Base-by-base conservation (phyloP, 2,113 vertebrate species). In the Genyomyrus donnyi region DNA sequence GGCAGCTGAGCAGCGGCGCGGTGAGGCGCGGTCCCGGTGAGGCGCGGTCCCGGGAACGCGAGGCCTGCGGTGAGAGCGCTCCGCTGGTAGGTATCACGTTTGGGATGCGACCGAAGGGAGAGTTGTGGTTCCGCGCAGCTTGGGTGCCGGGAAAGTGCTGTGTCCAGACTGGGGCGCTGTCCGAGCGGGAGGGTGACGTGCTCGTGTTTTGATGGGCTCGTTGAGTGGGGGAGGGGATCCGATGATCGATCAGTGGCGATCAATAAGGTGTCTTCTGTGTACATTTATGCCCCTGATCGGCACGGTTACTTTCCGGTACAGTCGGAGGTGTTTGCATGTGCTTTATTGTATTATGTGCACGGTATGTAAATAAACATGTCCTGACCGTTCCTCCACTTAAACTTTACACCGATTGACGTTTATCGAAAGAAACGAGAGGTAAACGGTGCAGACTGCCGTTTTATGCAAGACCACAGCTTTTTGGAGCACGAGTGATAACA, bases 181-280 rank as follows among this genome's bases (percentile, higher is more conserved):
- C 80, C 42, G 50, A 19, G 11, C 39, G 49, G 46, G 27, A 77
- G 88, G 88, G 88, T 88, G 56, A 62, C 58, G 66, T 52, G 74
- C 86, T 88, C 11, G 52, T 85, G 80, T 85, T 89, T 45, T 56
- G 53, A 85, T 62, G 52, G 74, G 83, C 74, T 89, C 2, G 52
- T 17, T 21, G 35, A 58, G 52, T 85, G 89, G 89, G 77, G 89
- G 80, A 83, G 70, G 88, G 70, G 70, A 27, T 39, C 19, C 48
- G 70, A 89, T 80, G 8, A 80, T 80, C 9, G 8, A 80, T 80
- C 21, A 24, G 42, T 46, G 42, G 3, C 42, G 45, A 48, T 48
- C 74, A 80, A 80, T 42, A 80, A 42, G 35, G 15, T 80, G 31
- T 80, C 35, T 80, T 80, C 74, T 39, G 1, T 19, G 35, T 80